phyloP scores from a whole-genome alignment of 2,888 invertebrate species.

The Eugnorisma glareosa region DNA sequence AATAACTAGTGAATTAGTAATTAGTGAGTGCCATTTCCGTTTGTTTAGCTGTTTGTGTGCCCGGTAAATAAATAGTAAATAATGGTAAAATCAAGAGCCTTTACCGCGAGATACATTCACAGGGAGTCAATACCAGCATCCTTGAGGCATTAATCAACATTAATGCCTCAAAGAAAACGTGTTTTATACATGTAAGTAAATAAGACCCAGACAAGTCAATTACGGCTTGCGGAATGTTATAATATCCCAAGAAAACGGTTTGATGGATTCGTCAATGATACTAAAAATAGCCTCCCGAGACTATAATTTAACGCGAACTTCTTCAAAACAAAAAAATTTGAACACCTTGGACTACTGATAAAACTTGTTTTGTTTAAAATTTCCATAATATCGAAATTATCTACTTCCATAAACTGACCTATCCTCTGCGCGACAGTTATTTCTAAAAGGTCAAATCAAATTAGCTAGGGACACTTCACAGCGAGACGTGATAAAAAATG shows the following conservation, averaged over 20 bases:
- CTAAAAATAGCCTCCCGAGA: neutral
- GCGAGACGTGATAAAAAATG: neutral
- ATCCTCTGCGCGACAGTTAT: neutral
- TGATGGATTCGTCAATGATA: neutral
- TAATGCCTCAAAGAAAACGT: neutral
- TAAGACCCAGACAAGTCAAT: neutral
- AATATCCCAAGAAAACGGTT: neutral
- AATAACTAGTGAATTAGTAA: slow-evolving; percentile 13
- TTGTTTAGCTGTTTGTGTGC: neutral
- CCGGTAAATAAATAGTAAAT: no score
- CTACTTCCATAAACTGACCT: slow-evolving; percentile 3
- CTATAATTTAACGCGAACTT: neutral
- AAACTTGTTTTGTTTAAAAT: slow-evolving; percentile 1
- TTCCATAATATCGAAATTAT: neutral
- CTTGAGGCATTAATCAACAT: neutral
- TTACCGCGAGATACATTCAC: neutral
- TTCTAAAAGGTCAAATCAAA: neutral
- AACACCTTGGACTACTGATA: neutral
- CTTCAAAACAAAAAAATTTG: neutral
- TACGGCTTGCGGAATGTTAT: neutral
- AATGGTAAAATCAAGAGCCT: neutral
- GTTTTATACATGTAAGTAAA: neutral
- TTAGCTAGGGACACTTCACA: neutral
- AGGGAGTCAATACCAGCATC: no score
- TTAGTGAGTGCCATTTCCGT: slow-evolving; percentile 23